Evolutionary conservation across 2,113 vertebrate genomes (phyloP), one percentile per base, ranked within the genome.

Genomic region (Scophthalmus maximus): DNA sequence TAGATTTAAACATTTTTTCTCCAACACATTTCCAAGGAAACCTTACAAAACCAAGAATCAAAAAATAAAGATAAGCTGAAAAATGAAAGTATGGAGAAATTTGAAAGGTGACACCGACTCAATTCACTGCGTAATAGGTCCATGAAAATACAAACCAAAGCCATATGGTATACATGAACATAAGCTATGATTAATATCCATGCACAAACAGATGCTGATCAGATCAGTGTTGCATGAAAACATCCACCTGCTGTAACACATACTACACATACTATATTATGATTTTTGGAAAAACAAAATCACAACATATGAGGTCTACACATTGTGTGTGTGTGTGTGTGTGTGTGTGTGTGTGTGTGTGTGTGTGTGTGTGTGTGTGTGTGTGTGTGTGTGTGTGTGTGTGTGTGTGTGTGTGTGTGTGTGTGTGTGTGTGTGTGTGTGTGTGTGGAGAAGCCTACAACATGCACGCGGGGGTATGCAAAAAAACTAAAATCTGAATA

Each of bases 171-270:
- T 20, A 55, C 11, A 60, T 22, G 32, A 20, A 12, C 60, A 4
- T 26, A 30, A 26, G 57, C 32, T 46, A n/a, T n/a, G 17, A 46
- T 29, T 22, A 60, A 52, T 36, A 20, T 58, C 11, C 34, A 22
- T 50, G 60, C 36, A 32, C 23, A n/a, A 30, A 22, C 7, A 50
- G 40, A 63, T 51, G 17, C 17, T 64, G 11, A 46, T 46, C 22
- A 59, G 17, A 78, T 29, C 1, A 44, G 7, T n/a, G 49, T 36
- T 47, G 56, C 57, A 29, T 62, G 29, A 27, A 52, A 76, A 56
- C 30, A 49, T 40, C 49, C 23, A 15, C 10, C 27, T 53, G 20
- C 55, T 68, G 22, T 26, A 20, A 11, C 25, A 66, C 14, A n/a
- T n/a, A n/a, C n/a, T n/a, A n/a, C 52, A 30, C 10, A 58, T 10